phyloP scores from a whole-genome alignment of 30 jellyfish, hydroid and myxozoan species.

The Aurelia aurita complex sp. Pacific region DNA sequence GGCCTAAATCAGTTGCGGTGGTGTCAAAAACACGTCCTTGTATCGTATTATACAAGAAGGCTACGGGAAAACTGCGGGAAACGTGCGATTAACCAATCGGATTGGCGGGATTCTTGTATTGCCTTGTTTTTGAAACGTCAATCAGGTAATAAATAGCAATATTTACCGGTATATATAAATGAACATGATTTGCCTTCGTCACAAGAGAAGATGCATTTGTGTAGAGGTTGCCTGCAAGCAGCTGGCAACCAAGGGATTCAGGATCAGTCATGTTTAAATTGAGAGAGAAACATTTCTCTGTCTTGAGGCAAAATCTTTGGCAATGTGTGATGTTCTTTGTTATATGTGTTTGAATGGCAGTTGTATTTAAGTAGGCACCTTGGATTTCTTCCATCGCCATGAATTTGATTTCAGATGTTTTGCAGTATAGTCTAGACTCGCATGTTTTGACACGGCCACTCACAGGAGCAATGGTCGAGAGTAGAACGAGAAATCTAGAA shows the following conservation, averaged over 20 bases:
- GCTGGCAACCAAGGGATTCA: neutral
- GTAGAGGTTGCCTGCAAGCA: constrained; percentile 15
- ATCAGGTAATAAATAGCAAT: neutral
- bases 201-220: constrained; percentile 18
- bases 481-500: too few species aligned
- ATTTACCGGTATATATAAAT: constrained; percentile 42
- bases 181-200: neutral
- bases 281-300: constrained; percentile 15
- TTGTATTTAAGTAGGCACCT: constrained; percentile 11
- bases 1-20: too few species aligned
- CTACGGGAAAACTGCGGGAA: too few species aligned
- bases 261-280: constrained; percentile 12
- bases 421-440: constrained; percentile 26
- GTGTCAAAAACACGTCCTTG: too few species aligned
- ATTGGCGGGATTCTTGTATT: too few species aligned
- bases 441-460: neutral
- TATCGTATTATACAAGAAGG: too few species aligned
- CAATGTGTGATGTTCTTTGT: constrained; percentile 15
- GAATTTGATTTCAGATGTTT: constrained; percentile 24
- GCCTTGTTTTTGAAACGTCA: too few species aligned
- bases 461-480: too few species aligned
- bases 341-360: neutral
- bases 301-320: constrained; percentile 18
- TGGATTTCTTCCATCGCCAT: constrained; percentile 23
- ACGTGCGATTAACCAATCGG: too few species aligned